Evolutionary conservation across 2,113 vertebrate genomes (phyloP).

Genomic region (Mesocricetus auratus): DNA sequence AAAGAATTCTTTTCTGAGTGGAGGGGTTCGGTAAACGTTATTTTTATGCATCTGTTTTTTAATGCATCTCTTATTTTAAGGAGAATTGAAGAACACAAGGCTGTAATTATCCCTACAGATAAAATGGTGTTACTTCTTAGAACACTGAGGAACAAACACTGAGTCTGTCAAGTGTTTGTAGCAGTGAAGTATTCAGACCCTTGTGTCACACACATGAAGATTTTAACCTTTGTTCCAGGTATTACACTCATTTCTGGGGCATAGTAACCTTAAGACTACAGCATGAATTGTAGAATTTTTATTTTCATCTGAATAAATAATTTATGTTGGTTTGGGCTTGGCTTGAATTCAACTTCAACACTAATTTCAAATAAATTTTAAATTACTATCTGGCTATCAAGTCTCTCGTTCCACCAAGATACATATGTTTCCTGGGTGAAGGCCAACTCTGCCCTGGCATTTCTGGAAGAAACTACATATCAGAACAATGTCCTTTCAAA

Average conservation of each 20-base stretch:
- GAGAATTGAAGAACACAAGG: background rate
- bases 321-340: slow-evolving; percentile 22
- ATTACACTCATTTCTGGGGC: background rate
- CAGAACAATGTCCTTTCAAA: background rate
- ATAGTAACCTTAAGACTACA: background rate
- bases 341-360: slow-evolving; percentile 49
- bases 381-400: slow-evolving; percentile 1
- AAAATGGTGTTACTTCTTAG: background rate
- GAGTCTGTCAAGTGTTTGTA: background rate
- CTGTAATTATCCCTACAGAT: background rate
- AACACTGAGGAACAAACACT: background rate
- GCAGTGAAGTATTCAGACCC: background rate
- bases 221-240: background rate
- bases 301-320: slow-evolving; percentile 42
- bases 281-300: slow-evolving; percentile 10
- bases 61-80: background rate
- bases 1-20: background rate
- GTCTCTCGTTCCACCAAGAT: slow-evolving; percentile 2
- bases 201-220: background rate
- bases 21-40: background rate
- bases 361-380: slow-evolving; percentile 70
- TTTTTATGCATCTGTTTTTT: background rate
- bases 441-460: background rate
- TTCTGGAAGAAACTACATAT: slow-evolving; percentile 39
- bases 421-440: background rate